phyloP scores from a whole-genome alignment of 2,797 vertebrate species.

The Tokudaia muenninki region DNA sequence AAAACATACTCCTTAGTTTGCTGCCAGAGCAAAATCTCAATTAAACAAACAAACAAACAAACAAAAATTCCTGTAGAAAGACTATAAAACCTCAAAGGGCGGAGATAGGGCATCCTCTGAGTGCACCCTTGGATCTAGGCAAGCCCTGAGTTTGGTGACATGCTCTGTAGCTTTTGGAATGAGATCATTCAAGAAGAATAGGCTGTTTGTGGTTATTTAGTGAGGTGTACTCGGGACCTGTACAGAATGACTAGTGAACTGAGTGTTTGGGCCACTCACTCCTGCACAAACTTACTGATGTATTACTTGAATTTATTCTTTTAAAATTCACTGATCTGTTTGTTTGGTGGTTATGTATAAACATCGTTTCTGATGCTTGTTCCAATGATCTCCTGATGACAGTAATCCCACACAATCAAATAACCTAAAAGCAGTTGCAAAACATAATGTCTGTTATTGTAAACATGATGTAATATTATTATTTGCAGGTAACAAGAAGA shows the following conservation, averaged over 20 bases:
- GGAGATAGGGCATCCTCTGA: background rate
- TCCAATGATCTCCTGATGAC: background rate
- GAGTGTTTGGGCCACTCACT: background rate
- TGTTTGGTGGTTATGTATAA: background rate
- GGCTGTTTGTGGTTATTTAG: background rate
- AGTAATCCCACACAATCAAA: background rate
- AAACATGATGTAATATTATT: background rate
- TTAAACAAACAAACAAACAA: background rate
- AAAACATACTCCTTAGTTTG: background rate
- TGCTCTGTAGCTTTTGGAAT: background rate
- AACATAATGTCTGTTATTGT: background rate
- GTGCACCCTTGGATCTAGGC: background rate
- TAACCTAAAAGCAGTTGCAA: conserved; percentile 22
- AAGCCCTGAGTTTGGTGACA: background rate
- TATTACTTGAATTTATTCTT: conserved; percentile 23
- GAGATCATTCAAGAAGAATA: background rate
- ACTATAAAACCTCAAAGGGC: background rate
- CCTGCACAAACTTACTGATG: background rate
- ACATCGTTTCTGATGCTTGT: background rate
- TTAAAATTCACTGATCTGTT: background rate
- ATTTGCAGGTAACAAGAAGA: background rate
- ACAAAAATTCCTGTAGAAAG: conserved; percentile 6
- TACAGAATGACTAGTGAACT: conserved; percentile 6
- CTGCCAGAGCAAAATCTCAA: background rate
- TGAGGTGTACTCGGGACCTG: background rate